Evolutionary conservation across 1,140 invertebrate species (phyloP), one percentile per base, ranked within the genome.

Genomic region (Neocloeon triangulifer): DNA sequence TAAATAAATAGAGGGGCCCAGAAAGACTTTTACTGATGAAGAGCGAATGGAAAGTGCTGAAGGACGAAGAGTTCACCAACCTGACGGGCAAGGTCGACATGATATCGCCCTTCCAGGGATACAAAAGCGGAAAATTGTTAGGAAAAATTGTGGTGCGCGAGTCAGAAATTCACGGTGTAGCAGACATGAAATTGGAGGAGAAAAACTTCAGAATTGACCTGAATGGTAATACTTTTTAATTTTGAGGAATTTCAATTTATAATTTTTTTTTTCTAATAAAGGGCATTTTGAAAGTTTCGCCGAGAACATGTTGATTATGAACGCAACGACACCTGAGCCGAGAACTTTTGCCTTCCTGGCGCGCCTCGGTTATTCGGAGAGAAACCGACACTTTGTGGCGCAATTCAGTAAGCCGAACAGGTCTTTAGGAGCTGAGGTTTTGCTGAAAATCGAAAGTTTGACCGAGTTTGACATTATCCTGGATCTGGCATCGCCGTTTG

Each of bases 391-490:
- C 46, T 51, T 73, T 0, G 69, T 79, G 1, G 71, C 73, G 0
- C 64, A 74, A 46, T 47, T 80, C 0, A 53, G 61, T 13, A 66
- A 66, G 1, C 66, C 72, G 1, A 55, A 59, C 15, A 62, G 66
- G 15, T 63, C 64, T n/a, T 41, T 73, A 1, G 75, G 75, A 29
- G 44, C 67, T 16, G 76, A 82, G 51, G 47, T 64, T 0, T 36
- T 58, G 5, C 53, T 41, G 12, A 38, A 73, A 2, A 59, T 71
- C 3, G 62, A 63, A 4, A 37, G 65, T 12, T 39, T 52, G 2
- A 61, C 62, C 25, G 59, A 75, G 43, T 80, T 79, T 43, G 62
- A 80, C 48, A 47, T 78, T 1, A 73, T 69, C 37, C 54, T 78
- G 0, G 62, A 67, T 34, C 39, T 79, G 1, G 73, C 71, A 1